Percentiles rank a stretch among this genome's conserved stretches.
Evolutionary conservation across 2,113 vertebrate species (phyloP).

Genomic region (Desmodus rotundus): DNA sequence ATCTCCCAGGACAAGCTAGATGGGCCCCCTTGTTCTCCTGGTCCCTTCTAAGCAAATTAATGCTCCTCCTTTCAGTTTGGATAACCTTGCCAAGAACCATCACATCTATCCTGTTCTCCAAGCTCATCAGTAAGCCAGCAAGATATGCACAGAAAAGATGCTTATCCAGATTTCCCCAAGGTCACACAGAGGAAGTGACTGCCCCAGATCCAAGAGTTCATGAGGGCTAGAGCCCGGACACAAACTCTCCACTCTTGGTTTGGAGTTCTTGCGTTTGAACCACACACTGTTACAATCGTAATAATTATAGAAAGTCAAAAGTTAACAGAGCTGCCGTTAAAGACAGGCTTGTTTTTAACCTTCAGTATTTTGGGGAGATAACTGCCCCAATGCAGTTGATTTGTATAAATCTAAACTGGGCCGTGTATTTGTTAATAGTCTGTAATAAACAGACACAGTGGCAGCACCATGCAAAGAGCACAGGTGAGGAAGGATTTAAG

Average conservation of each 20-base stretch:
- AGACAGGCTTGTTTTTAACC: slow-evolving; percentile 25
- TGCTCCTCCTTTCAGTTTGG: neutral
- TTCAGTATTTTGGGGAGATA: neutral
- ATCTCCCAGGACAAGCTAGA: neutral
- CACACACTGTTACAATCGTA: neutral
- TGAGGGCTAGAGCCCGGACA: neutral
- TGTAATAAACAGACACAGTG: slow-evolving; percentile 59
- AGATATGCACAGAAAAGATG: neutral
- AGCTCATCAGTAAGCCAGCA: neutral
- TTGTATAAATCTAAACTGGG: slow-evolving; percentile 72
- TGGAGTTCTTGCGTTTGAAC: neutral
- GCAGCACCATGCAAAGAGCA: slow-evolving; percentile 55
- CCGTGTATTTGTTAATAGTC: slow-evolving; percentile 59
- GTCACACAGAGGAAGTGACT: no score
- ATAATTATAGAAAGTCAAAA: slow-evolving; percentile 32
- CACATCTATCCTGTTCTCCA: neutral
- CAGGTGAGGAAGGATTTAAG: slow-evolving; percentile 55
- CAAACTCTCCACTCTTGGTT: neutral
- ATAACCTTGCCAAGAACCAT: neutral
- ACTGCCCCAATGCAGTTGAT: slow-evolving; percentile 48
- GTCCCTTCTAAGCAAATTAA: neutral
- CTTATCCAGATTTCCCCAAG: neutral
- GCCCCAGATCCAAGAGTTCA: neutral
- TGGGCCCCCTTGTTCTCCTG: neutral
- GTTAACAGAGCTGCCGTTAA: neutral